Percentiles rank a stretch among this genome's conserved stretches.
Evolutionary conservation across 2,113 vertebrate genomes (phyloP).

Genomic region (Echinops telfairi): DNA sequence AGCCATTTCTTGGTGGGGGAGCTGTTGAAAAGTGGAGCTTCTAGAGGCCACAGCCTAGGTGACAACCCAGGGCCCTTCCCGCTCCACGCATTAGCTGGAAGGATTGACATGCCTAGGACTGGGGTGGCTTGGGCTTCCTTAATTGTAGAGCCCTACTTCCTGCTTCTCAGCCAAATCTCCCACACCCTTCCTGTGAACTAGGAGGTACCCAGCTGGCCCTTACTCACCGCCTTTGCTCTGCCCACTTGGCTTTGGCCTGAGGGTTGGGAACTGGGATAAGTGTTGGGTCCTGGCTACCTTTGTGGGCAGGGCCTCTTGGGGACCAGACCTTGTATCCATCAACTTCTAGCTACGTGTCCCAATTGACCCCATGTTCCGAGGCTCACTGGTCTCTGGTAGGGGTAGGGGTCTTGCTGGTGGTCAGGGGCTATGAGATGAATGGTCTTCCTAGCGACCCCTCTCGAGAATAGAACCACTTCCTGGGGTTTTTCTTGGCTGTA

Average conservation of each 20-base stretch:
- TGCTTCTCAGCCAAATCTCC: slow-evolving; percentile 71
- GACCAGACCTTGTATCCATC: background rate
- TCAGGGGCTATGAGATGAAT: background rate
- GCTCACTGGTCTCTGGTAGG: background rate
- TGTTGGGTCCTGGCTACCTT: background rate
- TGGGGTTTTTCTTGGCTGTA: background rate
- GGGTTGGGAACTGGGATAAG: slow-evolving; percentile 11
- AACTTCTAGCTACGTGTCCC: background rate
- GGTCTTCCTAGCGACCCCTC: background rate
- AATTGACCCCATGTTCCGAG: background rate
- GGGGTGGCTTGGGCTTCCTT: slow-evolving; percentile 65
- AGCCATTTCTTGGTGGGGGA: slow-evolving; percentile 31
- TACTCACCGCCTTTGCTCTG: slow-evolving; percentile 39
- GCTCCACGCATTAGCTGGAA: slow-evolving; percentile 68
- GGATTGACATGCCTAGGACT: slow-evolving; percentile 65
- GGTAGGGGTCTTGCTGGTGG: background rate
- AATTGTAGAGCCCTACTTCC: slow-evolving; percentile 73
- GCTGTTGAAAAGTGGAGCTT: slow-evolving; percentile 29
- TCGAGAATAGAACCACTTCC: background rate
- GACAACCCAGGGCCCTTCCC: slow-evolving; percentile 45
- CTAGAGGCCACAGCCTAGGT: slow-evolving; percentile 56
- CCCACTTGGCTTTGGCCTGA: background rate
- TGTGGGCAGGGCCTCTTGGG: background rate
- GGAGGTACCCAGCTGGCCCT: slow-evolving; percentile 56
- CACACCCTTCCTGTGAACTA: slow-evolving; percentile 76